A percentile compares a stretch with the other conserved stretches of the same genome.
These are phyloP conservation scores for Prostheceraeus crozeri DNA, from an alignment of 2,888 invertebrate species.

Conservation along the genomic window DNA sequence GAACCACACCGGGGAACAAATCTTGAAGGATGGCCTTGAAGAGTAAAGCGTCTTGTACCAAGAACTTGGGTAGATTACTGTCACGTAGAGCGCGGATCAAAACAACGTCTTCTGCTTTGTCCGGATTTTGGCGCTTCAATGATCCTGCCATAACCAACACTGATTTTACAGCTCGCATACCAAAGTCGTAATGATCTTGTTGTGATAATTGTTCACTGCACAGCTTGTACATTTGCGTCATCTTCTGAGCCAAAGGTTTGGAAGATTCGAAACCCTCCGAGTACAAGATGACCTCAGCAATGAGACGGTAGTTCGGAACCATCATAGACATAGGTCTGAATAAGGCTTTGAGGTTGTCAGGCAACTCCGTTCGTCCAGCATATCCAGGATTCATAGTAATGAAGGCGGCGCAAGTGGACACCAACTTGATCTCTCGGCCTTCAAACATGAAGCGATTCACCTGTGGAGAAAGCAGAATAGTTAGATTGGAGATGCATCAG, in stretches of 20 bases:
- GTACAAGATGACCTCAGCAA: constrained; percentile 83
- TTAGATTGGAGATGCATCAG: too few species aligned
- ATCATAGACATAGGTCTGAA: constrained; percentile 82
- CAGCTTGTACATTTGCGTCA: constrained; percentile 84
- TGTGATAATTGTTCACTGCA: constrained; percentile 83
- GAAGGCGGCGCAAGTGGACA: constrained; percentile 73
- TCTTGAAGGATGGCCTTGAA: constrained; percentile 82
- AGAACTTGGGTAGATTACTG: constrained; percentile 80
- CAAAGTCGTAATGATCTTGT: constrained; percentile 80
- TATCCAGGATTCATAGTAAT: constrained; percentile 89
- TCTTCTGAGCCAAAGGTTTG: constrained; percentile 75
- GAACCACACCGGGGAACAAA: constrained; percentile 72
- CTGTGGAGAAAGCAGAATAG: constrained; percentile 42
- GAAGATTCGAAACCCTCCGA: constrained; percentile 85
- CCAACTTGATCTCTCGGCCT: constrained; percentile 74
- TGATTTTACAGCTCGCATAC: constrained; percentile 63
- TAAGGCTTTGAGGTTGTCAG: constrained; percentile 76
- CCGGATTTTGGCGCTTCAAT: constrained; percentile 73
- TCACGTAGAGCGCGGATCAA: constrained; percentile 76
- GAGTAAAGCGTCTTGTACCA: constrained; percentile 72
- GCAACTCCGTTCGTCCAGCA: constrained; percentile 77
- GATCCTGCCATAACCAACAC: constrained; percentile 86
- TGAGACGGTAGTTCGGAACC: constrained; percentile 77
- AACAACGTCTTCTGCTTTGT: constrained; percentile 69
- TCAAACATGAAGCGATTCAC: constrained; percentile 73